These are phyloP conservation scores for Apistogramma diplotaenia DNA, from an alignment of 2,113 vertebrate genomes.

Conservation along the genomic window DNA sequence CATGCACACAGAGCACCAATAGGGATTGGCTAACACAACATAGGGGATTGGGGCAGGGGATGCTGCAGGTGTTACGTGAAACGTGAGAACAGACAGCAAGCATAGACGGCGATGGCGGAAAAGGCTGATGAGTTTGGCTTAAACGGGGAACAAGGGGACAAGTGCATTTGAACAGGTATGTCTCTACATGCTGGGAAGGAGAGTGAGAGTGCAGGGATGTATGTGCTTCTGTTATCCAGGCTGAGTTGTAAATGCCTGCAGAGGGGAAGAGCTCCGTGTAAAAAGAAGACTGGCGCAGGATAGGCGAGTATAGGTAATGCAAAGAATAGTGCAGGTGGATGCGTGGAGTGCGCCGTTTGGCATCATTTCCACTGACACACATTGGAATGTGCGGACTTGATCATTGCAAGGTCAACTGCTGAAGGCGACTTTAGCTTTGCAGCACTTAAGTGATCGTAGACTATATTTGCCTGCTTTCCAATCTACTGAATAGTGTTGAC, in stretches of 20 bases:
- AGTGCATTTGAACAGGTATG: slow-evolving; percentile 53
- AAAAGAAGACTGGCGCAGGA: background rate
- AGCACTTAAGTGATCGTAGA: slow-evolving; percentile 64
- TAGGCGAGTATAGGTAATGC: slow-evolving; percentile 8
- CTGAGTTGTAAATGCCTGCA: slow-evolving; percentile 50
- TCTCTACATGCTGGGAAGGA: slow-evolving; percentile 45
- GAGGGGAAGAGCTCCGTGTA: slow-evolving; percentile 36
- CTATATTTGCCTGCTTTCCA: slow-evolving; percentile 49
- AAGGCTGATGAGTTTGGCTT: slow-evolving; percentile 24
- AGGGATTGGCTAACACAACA: slow-evolving; percentile 66
- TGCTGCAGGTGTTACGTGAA: slow-evolving; percentile 37
- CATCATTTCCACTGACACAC: slow-evolving; percentile 19
- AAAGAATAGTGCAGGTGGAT: slow-evolving; percentile 10
- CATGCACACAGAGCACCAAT: slow-evolving; percentile 79
- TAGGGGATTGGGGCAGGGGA: slow-evolving; percentile 57
- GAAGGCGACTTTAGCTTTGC: slow-evolving; percentile 48
- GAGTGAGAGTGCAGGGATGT: slow-evolving; percentile 10
- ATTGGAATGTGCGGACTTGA: slow-evolving; percentile 60
- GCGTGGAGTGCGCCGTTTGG: slow-evolving; percentile 6
- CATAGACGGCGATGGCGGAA: slow-evolving; percentile 3
- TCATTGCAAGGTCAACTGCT: slow-evolving; percentile 51
- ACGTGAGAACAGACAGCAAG: slow-evolving; percentile 20
- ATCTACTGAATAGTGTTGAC: slow-evolving; percentile 48
- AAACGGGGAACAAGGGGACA: slow-evolving; percentile 14
- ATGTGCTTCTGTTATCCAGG: slow-evolving; percentile 59